Evolutionary conservation across 2,888 invertebrate genomes (phyloP).

Genomic region (Liposcelis brunnea): DNA sequence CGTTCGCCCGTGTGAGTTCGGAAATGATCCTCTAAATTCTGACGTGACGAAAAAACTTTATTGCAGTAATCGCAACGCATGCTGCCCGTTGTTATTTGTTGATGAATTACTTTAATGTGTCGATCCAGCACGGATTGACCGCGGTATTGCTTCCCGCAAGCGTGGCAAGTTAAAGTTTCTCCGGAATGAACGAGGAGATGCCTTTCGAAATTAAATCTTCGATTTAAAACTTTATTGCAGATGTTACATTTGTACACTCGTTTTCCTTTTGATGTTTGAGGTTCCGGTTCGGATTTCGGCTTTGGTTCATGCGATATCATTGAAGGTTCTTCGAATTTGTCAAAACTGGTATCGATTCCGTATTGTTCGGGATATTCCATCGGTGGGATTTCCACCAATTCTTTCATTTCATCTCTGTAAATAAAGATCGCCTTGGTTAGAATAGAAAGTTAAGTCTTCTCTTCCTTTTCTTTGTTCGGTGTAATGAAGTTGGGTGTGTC

Average conservation of each 20-base stretch:
- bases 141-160: constrained; percentile 6
- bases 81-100: too few species aligned
- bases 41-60: background rate
- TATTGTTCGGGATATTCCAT: too few species aligned
- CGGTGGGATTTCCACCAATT: too few species aligned
- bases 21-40: background rate
- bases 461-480: too few species aligned
- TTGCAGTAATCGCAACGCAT: background rate
- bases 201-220: constrained; percentile 1
- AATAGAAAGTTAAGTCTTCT: too few species aligned
- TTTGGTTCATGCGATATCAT: background rate
- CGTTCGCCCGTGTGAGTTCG: constrained; percentile 4
- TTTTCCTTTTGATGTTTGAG: background rate
- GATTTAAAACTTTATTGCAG: background rate
- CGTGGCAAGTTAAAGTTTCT: constrained; percentile 1
- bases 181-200: background rate
- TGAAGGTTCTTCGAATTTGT: too few species aligned
- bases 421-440: too few species aligned
- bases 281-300: background rate
- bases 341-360: too few species aligned
- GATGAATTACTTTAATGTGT: constrained; percentile 1
- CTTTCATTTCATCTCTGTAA: too few species aligned
- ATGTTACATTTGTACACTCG: background rate
- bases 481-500: too few species aligned
- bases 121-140: background rate